Evolutionary conservation across 1,140 invertebrate genomes (phyloP), one percentile per base, ranked within the genome.

Genomic region (Ooceraea biroi): DNA sequence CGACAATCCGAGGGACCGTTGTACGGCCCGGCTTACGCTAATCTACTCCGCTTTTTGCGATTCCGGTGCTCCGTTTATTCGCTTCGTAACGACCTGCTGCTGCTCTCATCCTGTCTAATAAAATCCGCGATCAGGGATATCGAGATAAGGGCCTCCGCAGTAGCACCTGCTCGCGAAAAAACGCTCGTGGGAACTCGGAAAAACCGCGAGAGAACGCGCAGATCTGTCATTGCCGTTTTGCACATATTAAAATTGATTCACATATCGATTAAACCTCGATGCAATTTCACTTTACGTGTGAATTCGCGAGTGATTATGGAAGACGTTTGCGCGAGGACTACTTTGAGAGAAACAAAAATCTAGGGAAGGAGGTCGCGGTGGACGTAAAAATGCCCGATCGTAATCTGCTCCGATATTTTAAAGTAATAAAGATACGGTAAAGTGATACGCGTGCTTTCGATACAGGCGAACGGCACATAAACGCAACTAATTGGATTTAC

Each of bases 401-500:
- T n/a, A n/a, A n/a, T n/a, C n/a, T n/a, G n/a, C n/a, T n/a, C n/a
- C n/a, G 25, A 63, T 41, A 10, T 11, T 41, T 52, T 30, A 63
- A 3, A 11, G 5, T 27, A 55, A 55, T 44, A 3, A 68, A 57
- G 11, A 78, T 78, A 44, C 68, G 30, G 60, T 30, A 78, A 44
- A 78, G 17, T 48, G 30, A 17, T n/a, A 27, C 1, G 3, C 19
- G 8, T 25, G 8, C 52, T 52, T 52, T 25, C 55, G 41, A 60
- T 72, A 57, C 30, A 36, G 22, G 41, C 25, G 52, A 36, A 36
- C 36, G 52, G 8, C 19, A n/a, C 58, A 50, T 52, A 76, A 66
- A 68, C 41, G 36, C 63, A 30, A 12, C 17, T 68, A 68, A 78
- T 78, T 68, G 30, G 48, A 78, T 78, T 78, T 78, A 55, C 19